Evolutionary conservation across 2,888 invertebrate genomes (phyloP), one percentile per base, ranked within the genome.

Genomic region (Drosophila putrida): DNA sequence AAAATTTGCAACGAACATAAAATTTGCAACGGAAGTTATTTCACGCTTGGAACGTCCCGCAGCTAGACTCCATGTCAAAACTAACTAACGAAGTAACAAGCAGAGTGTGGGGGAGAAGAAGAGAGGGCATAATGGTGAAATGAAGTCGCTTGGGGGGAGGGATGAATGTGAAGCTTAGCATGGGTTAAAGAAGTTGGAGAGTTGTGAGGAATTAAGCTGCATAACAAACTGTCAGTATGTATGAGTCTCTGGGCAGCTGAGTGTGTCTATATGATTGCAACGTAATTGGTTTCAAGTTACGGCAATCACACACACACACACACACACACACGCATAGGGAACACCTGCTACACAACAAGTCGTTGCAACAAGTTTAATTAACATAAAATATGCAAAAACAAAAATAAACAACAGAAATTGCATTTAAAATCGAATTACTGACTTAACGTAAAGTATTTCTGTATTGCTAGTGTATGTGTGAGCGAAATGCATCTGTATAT

Each of bases 1-100:
- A 85, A 88, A 89, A 78, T 82, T 72, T 71, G 72, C 85, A 88
- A 73, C 83, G 84, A 83, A 83, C 87, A 88, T 83, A 78, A 87
- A 90, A 90, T 90, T 87, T 78, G 80, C 90, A 80, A 76, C 80
- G 81, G 86, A 90, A 90, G 90, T 90, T 86, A 90, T 90, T 90
- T 90, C 91, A 90, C 88, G 90, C 88, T 90, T 89, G 80, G 73
- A 67, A 62, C 78, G 47, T 66, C 53, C 43, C 15, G 41, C 54
- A 33, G 54, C 53, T 58, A 41, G 28, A 51, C 68, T 53, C 31
- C 70, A 70, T 58, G 78, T 80, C 84, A 86, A 83, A 88, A 88
- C 84, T 80, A 83, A 72, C 87, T 86, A 88, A 78, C 87, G 71
- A 80, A 85, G 83, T 86, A 88, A 72, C 78, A 59, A 72, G 68